Conservation (phyloP, 1,140 invertebrate genomes). For the Lucilia sericata region DNA sequence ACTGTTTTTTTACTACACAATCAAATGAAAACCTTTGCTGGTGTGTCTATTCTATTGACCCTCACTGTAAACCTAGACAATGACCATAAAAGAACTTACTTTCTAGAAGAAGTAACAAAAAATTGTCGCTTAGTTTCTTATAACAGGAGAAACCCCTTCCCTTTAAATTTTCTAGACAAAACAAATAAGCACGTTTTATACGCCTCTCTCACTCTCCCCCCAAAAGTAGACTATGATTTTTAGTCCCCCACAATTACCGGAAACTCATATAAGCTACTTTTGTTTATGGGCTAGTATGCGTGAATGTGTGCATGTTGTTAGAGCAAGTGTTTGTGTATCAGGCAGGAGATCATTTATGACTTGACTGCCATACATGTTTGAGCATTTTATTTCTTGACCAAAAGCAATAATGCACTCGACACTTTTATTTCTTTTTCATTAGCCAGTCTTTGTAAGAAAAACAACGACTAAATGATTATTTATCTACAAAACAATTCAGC, state of each 20-base stretch:
- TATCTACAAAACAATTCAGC: conserved; percentile 19
- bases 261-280: conserved; percentile 53
- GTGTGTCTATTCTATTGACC: no score
- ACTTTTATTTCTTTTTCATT: conserved; percentile 68
- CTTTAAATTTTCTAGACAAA: not conserved
- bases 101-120: not conserved
- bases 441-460: conserved; percentile 50
- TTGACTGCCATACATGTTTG: not conserved
- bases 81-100: not conserved
- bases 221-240: not conserved
- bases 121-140: conserved; percentile 32
- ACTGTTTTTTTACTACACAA: no score
- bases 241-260: conserved; percentile 59
- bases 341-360: not conserved
- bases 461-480: conserved; percentile 32
- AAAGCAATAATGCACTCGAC: conserved; percentile 66
- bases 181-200: conserved; percentile 30
- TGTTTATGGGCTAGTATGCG: not conserved
- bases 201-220: not conserved
- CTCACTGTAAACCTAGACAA: not conserved
- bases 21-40: no score
- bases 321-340: not conserved
- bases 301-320: not conserved
- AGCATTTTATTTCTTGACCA: not conserved
- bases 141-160: not conserved